Base-by-base conservation (phyloP, 2,113 vertebrate species). In the Bambusicola thoracicus region DNA sequence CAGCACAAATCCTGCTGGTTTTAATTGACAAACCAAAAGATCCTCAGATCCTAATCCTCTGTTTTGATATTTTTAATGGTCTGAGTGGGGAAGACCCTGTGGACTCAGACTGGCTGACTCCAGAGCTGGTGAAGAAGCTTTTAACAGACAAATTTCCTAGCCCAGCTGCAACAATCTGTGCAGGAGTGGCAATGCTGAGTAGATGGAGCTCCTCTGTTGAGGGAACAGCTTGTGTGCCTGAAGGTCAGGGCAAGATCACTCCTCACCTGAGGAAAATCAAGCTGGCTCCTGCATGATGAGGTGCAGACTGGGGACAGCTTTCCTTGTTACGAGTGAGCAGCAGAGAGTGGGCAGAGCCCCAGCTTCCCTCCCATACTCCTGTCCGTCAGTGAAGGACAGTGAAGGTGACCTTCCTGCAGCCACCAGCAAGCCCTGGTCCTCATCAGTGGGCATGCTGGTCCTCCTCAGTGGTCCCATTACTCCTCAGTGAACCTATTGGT, bases 81-180 rank as follows among this genome's bases (percentile, higher is more conserved):
- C 21, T 8, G 2, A 18, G 15, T 44, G 24, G 25, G 22, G 8
- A 15, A 56, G 32, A 25, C 36, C 6, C 66, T 11, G 7, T 0
- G 2, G 24, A 3, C 25, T 40, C 12, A 1, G 13, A 15, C n/a
- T 16, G 40, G 36, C 20, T 1, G 18, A 29, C 40, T 79, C 67
- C 70, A 41, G 36, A 55, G 29, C 32, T 91, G 3, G 0, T 1
- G 4, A 18, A 74, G 84, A 17, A 63, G 22, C 1, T 55, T 82
- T 66, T 53, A n/a, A 55, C 2, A 0, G 22, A 32, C 4, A 29
- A 7, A 1, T 12, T 63, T 51, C 56, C 41, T 11, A 30, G 32
- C 5, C 8, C 21, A 2, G 4, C 29, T 1, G 20, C 67, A 46
- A 19, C 0, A 6, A 38, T 56, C 1, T 0, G 24, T 4, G 25